Evolutionary conservation across 1,140 invertebrate species (phyloP), one percentile per base, ranked within the genome.

Genomic region (Pachyrhynchus sulphureomaculatus): DNA sequence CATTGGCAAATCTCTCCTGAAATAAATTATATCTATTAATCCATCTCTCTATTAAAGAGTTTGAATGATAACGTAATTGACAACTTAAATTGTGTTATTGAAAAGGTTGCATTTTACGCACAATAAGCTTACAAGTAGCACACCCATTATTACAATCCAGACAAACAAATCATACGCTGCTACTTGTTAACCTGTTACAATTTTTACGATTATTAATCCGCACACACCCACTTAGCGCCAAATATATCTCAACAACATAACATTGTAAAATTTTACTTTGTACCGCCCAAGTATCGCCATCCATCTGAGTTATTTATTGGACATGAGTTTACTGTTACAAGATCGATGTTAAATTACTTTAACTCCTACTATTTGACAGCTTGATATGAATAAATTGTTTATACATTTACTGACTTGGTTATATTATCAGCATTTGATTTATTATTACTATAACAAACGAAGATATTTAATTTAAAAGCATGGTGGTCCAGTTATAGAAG

Each of bases 171-270:
- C 53, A 56, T 56, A 21, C 34, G 10, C 4, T 45, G 53, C 53
- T 56, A 44, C 53, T 56, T 56, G 53, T 56, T 56, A 56, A 45
- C 53, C 53, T 56, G 53, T 34, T 45, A 39, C 39, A 45, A 56
- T 54, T 54, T 54, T 48, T 54, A 21, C 13, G 51, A 54, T 29
- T 56, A 45, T 56, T 56, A 56, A 56, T 44, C 39, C 32, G 13
- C 15, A 39, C 33, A 45, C 53, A 56, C 53, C 53, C 53, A 45
- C 53, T 45, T 17, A 56, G 53, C 41, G 20, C 53, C 53, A 45
- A 56, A 56, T 56, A 56, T 45, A 56, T 56, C 53, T 34, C 18
- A 21, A 33, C 53, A 33, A 29, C 53, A 56, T 56, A 33, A 29
- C 53, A 56, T 56, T 56, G 53, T 56, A 42, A 44, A 56, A 54